Conservation (phyloP, 1,140 invertebrate species). For the Drosophila athabasca region DNA sequence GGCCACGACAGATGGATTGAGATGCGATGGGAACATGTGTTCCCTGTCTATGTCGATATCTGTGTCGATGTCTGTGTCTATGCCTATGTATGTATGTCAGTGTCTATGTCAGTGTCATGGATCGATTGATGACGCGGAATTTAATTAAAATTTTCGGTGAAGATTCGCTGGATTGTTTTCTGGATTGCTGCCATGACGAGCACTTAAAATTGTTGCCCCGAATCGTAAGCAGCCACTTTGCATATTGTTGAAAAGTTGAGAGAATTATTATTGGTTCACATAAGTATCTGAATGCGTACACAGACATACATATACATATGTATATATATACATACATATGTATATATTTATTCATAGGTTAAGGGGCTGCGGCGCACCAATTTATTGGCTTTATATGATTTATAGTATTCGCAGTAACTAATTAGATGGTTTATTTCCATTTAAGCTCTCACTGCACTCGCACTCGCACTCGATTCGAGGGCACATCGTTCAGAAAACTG, state of each 20-base stretch:
- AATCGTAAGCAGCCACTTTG: slow-evolving; percentile 52
- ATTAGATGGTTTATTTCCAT: slow-evolving; percentile 73
- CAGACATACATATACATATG: too few species aligned
- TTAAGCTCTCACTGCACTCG: slow-evolving; percentile 58
- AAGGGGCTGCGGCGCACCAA: slow-evolving; percentile 25
- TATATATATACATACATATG: background rate
- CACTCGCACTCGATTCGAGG: slow-evolving; percentile 31
- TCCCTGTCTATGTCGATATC: slow-evolving; percentile 30
- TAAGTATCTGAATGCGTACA: slow-evolving; percentile 1
- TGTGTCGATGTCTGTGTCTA: slow-evolving; percentile 35
- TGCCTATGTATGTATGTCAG: too few species aligned
- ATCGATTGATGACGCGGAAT: slow-evolving; percentile 49
- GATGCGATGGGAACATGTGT: slow-evolving; percentile 56
- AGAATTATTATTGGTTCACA: slow-evolving; percentile 33
- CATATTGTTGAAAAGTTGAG: slow-evolving; percentile 54
- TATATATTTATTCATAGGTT: slow-evolving; percentile 6
- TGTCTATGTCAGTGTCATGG: slow-evolving; percentile 40
- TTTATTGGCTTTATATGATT: slow-evolving; percentile 64
- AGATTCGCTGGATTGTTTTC: slow-evolving; percentile 5
- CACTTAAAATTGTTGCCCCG: slow-evolving; percentile 56
- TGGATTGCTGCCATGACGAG: background rate
- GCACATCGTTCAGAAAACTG: slow-evolving; percentile 39
- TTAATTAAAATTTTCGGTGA: slow-evolving; percentile 54
- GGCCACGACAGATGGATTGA: slow-evolving; percentile 28
- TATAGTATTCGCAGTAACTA: slow-evolving; percentile 65